Conservation (phyloP, 2,797 vertebrate genomes). For the Limosa lapponica region DNA sequence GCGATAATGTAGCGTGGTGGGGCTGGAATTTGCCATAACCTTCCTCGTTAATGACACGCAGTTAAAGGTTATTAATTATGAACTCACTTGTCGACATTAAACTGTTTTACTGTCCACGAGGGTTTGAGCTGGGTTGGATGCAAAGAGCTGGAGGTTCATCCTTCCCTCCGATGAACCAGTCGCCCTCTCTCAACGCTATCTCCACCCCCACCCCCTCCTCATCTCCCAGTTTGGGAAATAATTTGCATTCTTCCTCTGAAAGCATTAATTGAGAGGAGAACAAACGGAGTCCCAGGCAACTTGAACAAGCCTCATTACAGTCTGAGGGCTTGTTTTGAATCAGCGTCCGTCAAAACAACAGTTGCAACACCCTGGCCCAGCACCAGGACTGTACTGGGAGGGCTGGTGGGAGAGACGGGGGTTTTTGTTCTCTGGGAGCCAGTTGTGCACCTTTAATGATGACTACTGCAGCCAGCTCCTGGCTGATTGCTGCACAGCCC, state of each 20-base stretch:
- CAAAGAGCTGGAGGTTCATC: neutral
- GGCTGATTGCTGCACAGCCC: slow-evolving; percentile 20
- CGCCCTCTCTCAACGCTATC: neutral
- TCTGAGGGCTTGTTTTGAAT: slow-evolving; percentile 19
- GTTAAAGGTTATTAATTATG: slow-evolving; percentile 49
- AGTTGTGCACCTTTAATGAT: slow-evolving; percentile 50
- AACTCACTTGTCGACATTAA: neutral
- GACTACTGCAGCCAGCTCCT: neutral
- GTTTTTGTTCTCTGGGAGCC: slow-evolving; percentile 15
- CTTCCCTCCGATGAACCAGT: neutral
- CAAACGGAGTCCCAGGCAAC: slow-evolving; percentile 19
- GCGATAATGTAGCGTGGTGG: neutral
- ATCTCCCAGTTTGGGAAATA: neutral
- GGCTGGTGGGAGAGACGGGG: neutral
- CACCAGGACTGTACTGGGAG: neutral
- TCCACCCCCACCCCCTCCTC: neutral
- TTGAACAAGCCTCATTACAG: slow-evolving; percentile 25
- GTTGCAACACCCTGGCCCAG: neutral
- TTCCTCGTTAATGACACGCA: slow-evolving; percentile 25
- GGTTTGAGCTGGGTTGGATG: neutral
- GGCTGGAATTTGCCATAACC: neutral
- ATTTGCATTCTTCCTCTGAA: slow-evolving; percentile 63
- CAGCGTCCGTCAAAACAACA: slow-evolving; percentile 2
- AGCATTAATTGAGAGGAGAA: slow-evolving; percentile 58
- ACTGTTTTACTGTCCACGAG: neutral